Conservation (phyloP, 2,888 invertebrate species). For the Cephonodes hylas region DNA sequence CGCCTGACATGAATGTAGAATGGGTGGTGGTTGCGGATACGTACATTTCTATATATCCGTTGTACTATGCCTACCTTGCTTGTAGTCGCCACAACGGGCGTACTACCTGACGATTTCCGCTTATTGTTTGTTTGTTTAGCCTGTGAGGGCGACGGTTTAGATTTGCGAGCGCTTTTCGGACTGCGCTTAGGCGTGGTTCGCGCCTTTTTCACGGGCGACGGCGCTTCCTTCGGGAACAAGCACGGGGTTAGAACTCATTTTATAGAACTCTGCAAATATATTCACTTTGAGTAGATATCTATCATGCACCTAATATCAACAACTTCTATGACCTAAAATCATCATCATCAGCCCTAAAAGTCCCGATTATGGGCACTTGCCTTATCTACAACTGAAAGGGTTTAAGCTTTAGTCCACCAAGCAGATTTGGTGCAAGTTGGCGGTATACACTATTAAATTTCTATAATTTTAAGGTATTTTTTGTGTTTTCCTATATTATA, state of each 20-base stretch:
- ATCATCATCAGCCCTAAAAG: too few species aligned
- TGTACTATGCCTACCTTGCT: conserved; percentile 82
- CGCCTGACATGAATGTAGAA: conserved; percentile 62
- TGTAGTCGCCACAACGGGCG: conserved; percentile 67
- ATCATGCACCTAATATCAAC: not conserved
- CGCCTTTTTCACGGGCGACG: conserved; percentile 62
- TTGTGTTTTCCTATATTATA: too few species aligned
- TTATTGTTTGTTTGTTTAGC: conserved; percentile 50
- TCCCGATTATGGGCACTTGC: too few species aligned
- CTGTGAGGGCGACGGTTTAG: conserved; percentile 41
- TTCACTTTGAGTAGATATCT: not conserved
- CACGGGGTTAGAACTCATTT: not conserved
- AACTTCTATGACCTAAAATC: too few species aligned
- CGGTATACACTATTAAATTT: too few species aligned
- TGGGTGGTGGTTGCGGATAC: conserved; percentile 75
- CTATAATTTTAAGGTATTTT: too few species aligned
- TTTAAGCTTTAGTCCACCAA: too few species aligned
- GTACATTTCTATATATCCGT: conserved; percentile 82
- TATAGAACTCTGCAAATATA: not conserved
- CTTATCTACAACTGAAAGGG: too few species aligned
- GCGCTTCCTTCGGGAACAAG: conserved; percentile 53
- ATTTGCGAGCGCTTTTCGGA: conserved; percentile 59
- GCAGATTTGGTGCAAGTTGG: too few species aligned
- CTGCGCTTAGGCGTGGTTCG: conserved; percentile 67
- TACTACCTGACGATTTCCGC: conserved; percentile 69